phyloP scores from a whole-genome alignment of 2,113 vertebrate genomes.

The Paralichthys olivaceus region DNA sequence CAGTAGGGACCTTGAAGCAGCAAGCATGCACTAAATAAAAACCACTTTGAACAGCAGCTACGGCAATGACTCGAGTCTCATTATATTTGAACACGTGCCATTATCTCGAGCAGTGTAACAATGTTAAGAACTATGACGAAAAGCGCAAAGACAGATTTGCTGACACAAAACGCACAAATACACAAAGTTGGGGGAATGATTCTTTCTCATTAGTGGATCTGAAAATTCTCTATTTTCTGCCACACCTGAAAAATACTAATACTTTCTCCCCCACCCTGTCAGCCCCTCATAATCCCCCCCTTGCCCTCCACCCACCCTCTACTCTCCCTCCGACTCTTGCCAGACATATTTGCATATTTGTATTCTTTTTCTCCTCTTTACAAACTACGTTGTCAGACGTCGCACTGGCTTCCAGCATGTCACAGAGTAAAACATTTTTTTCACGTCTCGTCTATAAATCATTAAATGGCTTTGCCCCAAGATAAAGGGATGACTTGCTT shows the following conservation, averaged over 20 bases:
- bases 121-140: constrained; percentile 47
- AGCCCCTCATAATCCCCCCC: not conserved
- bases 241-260: constrained; percentile 42
- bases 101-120: constrained; percentile 58
- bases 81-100: constrained; percentile 55
- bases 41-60: constrained; percentile 58
- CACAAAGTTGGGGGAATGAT: constrained; percentile 25
- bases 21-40: constrained; percentile 62
- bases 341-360: constrained; percentile 9
- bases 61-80: constrained; percentile 63
- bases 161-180: constrained; percentile 45
- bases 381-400: constrained; percentile 9
- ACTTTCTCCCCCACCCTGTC: no score
- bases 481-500: constrained; percentile 52
- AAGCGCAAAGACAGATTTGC: constrained; percentile 47
- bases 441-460: constrained; percentile 55
- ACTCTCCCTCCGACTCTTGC: not conserved
- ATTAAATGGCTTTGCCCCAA: constrained; percentile 59
- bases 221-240: constrained; percentile 23
- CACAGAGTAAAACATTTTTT: constrained; percentile 24
- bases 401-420: constrained; percentile 30
- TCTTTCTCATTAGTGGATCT: constrained; percentile 37
- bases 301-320: not conserved
- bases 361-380: not conserved
- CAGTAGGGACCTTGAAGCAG: constrained; percentile 61